Conservation (phyloP, 2,888 invertebrate species). For the Papilio elwesi region DNA sequence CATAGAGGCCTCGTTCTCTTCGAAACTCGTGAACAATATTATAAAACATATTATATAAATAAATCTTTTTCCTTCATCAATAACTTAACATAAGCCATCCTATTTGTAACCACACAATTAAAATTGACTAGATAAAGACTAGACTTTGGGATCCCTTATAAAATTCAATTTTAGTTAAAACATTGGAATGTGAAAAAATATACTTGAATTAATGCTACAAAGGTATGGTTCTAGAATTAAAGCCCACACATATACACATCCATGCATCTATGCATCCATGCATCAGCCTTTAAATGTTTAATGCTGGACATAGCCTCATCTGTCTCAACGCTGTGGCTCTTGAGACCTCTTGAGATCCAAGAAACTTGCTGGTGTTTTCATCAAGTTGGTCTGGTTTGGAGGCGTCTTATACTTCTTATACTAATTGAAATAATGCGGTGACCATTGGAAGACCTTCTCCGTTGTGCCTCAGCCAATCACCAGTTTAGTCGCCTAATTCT, state of each 20-base stretch:
- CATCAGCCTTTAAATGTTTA: constrained; percentile 7
- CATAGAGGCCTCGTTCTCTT: constrained; percentile 5
- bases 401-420: too few species aligned
- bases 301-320: background rate
- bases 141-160: background rate
- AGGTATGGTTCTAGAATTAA: background rate
- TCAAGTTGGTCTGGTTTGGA: too few species aligned
- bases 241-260: background rate
- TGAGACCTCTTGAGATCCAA: too few species aligned
- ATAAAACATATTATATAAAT: constrained; percentile 46
- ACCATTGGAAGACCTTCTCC: too few species aligned
- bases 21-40: constrained; percentile 44
- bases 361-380: too few species aligned
- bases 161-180: background rate
- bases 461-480: too few species aligned
- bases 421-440: too few species aligned
- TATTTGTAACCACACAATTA: constrained; percentile 12
- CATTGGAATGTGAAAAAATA: background rate
- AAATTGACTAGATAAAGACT: constrained; percentile 24
- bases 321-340: background rate
- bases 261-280: too few species aligned
- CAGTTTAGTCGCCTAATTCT: background rate
- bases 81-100: constrained; percentile 26
- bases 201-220: background rate
- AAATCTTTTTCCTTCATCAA: constrained; percentile 46